A percentile compares a stretch with the other conserved stretches of the same genome.
Conservation (phyloP, 2,888 invertebrate genomes). For the Xanthorhoe designata region DNA sequence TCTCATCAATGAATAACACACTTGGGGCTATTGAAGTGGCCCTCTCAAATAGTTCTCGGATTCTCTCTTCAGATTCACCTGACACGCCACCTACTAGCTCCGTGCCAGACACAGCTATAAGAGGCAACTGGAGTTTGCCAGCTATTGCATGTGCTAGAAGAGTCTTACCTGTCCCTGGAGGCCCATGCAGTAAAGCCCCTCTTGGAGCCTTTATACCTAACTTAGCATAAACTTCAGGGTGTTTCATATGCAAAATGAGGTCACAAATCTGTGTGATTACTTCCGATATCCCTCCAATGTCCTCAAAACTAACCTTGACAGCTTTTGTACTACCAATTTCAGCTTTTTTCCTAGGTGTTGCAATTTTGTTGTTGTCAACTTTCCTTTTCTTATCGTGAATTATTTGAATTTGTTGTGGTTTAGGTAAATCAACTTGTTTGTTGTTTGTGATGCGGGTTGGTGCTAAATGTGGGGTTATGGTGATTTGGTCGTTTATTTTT, state of each 20-base stretch:
- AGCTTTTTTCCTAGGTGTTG: conserved; percentile 64
- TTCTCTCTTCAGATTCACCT: conserved; percentile 97
- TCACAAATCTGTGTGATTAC: conserved; percentile 89
- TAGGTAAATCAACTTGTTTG: conserved; percentile 57
- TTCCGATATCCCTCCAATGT: conserved; percentile 93
- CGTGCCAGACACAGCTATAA: conserved; percentile 95
- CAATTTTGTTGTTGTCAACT: conserved; percentile 60
- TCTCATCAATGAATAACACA: conserved; percentile 97
- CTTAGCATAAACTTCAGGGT: conserved; percentile 94
- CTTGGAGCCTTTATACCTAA: conserved; percentile 95
- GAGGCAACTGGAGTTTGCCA: conserved; percentile 93
- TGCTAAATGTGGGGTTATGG: conserved; percentile 79
- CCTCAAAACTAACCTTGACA: conserved; percentile 87
- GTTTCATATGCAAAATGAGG: conserved; percentile 93
- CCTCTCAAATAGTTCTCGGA: conserved; percentile 95
- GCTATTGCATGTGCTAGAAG: conserved; percentile 93
- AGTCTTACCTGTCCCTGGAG: conserved; percentile 97
- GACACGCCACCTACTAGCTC: conserved; percentile 97
- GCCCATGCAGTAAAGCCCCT: conserved; percentile 97
- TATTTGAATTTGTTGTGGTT: conserved; percentile 62
- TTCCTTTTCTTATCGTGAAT: conserved; percentile 73
- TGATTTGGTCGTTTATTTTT: conserved; percentile 81
- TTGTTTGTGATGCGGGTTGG: conserved; percentile 59
- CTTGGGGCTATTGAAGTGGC: conserved; percentile 91
- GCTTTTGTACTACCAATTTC: conserved; percentile 69